These are phyloP conservation scores for Gnatocerus cornutus DNA, from an alignment of 2,888 invertebrate species.

Conservation along the genomic window DNA sequence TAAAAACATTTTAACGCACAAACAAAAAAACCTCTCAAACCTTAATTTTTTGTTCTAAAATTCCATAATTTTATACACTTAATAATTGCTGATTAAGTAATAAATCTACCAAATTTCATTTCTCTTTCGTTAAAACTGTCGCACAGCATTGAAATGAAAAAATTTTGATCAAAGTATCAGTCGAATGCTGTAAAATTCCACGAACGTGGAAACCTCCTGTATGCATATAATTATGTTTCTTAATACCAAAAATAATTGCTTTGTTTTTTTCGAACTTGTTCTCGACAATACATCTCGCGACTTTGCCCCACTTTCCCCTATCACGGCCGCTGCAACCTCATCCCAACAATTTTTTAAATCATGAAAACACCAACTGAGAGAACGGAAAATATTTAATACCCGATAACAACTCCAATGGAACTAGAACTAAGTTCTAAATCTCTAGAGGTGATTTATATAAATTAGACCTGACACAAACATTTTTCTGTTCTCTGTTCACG, in stretches of 20 bases:
- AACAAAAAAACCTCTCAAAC: no score
- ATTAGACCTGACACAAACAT: slow-evolving; percentile 19
- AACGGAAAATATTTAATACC: slow-evolving; percentile 26
- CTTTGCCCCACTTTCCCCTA: slow-evolving; percentile 11
- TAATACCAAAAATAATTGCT: neutral
- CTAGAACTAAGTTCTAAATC: slow-evolving; percentile 26
- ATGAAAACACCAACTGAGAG: slow-evolving; percentile 1
- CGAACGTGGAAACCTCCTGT: neutral
- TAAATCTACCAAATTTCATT: no score
- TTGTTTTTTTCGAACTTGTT: neutral
- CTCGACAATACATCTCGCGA: neutral
- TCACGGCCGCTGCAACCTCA: slow-evolving; percentile 3
- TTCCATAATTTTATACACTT: no score
- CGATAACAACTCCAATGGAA: slow-evolving; percentile 21
- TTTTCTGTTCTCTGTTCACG: slow-evolving; percentile 1
- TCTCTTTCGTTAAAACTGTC: no score
- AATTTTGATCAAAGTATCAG: no score
- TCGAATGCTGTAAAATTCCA: neutral
- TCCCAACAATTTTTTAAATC: neutral
- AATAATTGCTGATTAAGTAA: no score
- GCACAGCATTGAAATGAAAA: no score
- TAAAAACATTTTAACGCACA: no score
- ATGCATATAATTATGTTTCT: no score
- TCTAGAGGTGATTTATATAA: slow-evolving; percentile 33
- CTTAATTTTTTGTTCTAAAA: no score